Conservation (phyloP, 2,797 vertebrate species). For the Sebastes oblongus region DNA sequence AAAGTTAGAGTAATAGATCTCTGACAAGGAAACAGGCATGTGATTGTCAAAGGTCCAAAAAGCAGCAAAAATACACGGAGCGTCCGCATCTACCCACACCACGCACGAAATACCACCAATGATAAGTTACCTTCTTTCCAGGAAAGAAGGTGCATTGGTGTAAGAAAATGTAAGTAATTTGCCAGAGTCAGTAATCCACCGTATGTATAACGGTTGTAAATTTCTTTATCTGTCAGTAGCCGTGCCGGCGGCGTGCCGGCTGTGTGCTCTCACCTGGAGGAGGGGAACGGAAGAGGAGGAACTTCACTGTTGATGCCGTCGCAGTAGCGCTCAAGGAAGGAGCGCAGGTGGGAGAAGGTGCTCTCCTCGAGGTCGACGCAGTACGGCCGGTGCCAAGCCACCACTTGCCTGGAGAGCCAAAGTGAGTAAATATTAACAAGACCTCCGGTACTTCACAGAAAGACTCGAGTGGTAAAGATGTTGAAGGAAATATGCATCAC, state of each 20-base stretch:
- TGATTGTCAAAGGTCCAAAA: too few species aligned
- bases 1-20: too few species aligned
- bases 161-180: too few species aligned
- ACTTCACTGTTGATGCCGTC: slow-evolving; percentile 84
- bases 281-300: slow-evolving; percentile 83
- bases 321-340: slow-evolving; percentile 85
- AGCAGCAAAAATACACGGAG: too few species aligned
- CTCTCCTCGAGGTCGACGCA: slow-evolving; percentile 87
- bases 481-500: neutral
- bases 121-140: too few species aligned
- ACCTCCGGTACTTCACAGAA: neutral
- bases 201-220: neutral
- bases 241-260: neutral
- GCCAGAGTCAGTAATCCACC: too few species aligned
- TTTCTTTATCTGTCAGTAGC: neutral
- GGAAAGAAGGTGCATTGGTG: too few species aligned
- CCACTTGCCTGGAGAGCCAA: slow-evolving; percentile 78
- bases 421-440: neutral
- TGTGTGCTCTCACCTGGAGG: slow-evolving; percentile 74
- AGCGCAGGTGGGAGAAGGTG: slow-evolving; percentile 84
- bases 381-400: slow-evolving; percentile 87
- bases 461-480: neutral
- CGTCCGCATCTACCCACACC: too few species aligned
- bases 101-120: too few species aligned
- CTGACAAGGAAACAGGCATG: too few species aligned